Evolutionary conservation across 92 coral and sea anemone species (phyloP), one percentile per base, ranked within the genome.

Genomic region (Bergia sp.): DNA sequence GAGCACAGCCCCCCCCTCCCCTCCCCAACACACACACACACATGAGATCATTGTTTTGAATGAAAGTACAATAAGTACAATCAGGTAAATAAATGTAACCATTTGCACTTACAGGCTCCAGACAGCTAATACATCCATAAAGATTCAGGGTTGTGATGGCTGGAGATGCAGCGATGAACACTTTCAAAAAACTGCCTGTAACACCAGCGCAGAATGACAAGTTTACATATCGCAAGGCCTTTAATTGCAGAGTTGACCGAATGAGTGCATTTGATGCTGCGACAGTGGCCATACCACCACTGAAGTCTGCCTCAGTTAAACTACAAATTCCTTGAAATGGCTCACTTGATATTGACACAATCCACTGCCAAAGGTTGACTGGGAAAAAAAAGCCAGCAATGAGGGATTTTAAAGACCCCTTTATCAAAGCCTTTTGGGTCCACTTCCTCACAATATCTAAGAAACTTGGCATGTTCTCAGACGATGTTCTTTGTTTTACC

Each of bases 61-160:
- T 29, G 29, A 29, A 29, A 29, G 29, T 29, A 29, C 29, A 29
- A 29, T 29, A 29, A 29, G 29, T 29, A 29, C 8, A 4, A 47
- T 47, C 8, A 4, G 5, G 8, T 4, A 47, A 4, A 47, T 4
- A 4, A 47, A 47, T 4, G 4, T 47, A 47, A 47, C 53, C 8
- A 47, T 47, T 21, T 44, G 18, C 64, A 82, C 86, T 65, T 82
- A 82, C 86, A 40, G 86, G 86, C 38, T 82, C 53, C 58, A 82
- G 21, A 21, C 86, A 82, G 41, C 64, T 82, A 0, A 41, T 20
- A 41, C 86, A 82, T 71, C 86, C 76, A 65, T 64, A 82, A 65
- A 82, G 86, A 42, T 82, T 82, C 20, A 82, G 29, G 38, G 37
- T 16, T 1, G 20, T 9, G 18, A 82, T 43, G 53, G 73, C 37